A percentile compares a stretch with the other conserved stretches of the same genome.
Conservation (phyloP, 2,113 vertebrate genomes). For the Ceyx cyanopectus region DNA sequence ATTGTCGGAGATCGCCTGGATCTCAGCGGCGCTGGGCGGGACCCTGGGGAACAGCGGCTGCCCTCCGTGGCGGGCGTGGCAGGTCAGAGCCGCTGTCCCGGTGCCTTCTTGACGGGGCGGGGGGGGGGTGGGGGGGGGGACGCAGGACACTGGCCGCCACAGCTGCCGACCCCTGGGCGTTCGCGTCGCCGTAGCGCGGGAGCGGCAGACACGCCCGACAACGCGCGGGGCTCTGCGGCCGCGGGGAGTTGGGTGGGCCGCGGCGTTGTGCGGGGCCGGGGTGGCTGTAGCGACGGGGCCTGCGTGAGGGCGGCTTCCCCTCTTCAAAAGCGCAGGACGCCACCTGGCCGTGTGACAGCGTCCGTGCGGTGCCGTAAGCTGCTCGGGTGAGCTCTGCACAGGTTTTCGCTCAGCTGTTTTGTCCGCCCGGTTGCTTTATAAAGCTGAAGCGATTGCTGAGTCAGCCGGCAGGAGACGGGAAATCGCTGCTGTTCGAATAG, state of each 20-base stretch:
- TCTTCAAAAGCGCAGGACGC: rapidly evolving
- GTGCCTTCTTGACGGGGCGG: not conserved
- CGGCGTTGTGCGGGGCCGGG: no score
- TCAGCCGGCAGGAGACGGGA: not conserved
- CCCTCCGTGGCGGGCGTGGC: not conserved
- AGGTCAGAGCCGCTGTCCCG: no score
- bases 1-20: not conserved
- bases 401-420: rapidly evolving
- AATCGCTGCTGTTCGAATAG: not conserved
- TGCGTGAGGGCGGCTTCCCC: rapidly evolving
- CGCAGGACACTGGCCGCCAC: no score
- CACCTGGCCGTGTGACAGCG: rapidly evolving
- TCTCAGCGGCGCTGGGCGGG: not conserved
- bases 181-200: no score
- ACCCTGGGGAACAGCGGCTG: not conserved
- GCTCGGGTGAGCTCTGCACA: not conserved
- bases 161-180: not conserved
- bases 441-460: not conserved
- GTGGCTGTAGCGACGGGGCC: rapidly evolving
- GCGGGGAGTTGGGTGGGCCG: no score
- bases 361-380: rapidly evolving
- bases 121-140: no score
- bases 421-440: rapidly evolving
- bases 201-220: not conserved
- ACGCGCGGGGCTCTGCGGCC: not conserved